Evolutionary conservation across 2,797 vertebrate genomes (phyloP), one percentile per base, ranked within the genome.

Genomic region (Syncerus caffer): DNA sequence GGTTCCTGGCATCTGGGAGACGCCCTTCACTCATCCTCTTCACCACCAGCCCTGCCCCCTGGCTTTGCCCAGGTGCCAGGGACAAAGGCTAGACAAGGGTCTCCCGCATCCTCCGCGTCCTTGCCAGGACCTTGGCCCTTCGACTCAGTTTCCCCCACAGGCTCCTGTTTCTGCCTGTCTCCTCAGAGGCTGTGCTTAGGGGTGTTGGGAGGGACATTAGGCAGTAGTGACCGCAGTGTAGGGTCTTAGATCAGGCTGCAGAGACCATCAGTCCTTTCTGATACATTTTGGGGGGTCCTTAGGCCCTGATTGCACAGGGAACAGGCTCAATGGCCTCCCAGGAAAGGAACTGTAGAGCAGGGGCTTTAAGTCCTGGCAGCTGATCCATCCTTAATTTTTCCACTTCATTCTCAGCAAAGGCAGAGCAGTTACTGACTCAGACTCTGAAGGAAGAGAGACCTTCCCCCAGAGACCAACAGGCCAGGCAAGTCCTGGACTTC

Each of bases 251-350:
- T 14, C 6, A 23, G 90, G 51, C 78, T 57, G 29, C 7, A 15
- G 79, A 16, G 74, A 62, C 15, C 16, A 0, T 53, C 74, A 15
- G 25, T 23, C 45, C 34, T 31, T 14, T 14, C 17, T 12, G 62
- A 25, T 1, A 0, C 2, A 6, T 58, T 74, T 51, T 58, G 0
- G 38, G 0, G 38, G 29, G 21, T 25, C 34, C 88, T 4, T 4
- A 6, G 34, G 27, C 34, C 23, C 62, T 25, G 29, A 13, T 0
- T 4, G 16, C n/a, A 0, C 16, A 2, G 3, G 15, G 17, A 19
- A 29, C 47, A 8, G 8, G 23, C 11, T 74, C 38, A 4, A 12
- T 23, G 57, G 31, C n/a, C 34, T 47, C 93, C 23, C 31, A 14
- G 53, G 13, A 34, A 31, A 80, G 78, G 74, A 25, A 29, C 4